phyloP scores from a whole-genome alignment of 2,113 vertebrate species.

The Pseudopipra pipra region DNA sequence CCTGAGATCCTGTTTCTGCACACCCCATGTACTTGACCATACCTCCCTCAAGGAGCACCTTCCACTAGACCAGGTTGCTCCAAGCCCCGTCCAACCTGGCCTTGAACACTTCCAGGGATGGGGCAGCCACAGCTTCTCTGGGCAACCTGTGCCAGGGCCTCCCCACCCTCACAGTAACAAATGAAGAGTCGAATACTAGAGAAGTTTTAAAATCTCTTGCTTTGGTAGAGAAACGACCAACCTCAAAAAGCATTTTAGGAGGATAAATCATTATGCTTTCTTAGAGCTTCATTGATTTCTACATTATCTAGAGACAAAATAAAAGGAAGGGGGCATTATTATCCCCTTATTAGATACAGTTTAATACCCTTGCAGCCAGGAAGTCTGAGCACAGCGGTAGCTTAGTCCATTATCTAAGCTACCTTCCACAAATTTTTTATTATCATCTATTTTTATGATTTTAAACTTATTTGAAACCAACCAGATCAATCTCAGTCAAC shows the following conservation, averaged over 20 bases:
- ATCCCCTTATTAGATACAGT: conserved; percentile 25
- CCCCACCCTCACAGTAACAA: not conserved
- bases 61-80: not conserved
- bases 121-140: not conserved
- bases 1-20: not conserved
- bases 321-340: conserved; percentile 41
- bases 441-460: conserved; percentile 20
- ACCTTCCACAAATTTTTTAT: conserved; percentile 1
- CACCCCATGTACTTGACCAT: not conserved
- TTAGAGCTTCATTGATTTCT: conserved; percentile 41
- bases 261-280: not conserved
- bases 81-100: not conserved
- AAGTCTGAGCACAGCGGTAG: conserved; percentile 19
- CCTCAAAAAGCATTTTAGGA: not conserved
- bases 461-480: not conserved
- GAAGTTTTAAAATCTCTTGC: not conserved
- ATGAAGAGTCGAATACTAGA: not conserved
- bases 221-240: not conserved
- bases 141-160: not conserved
- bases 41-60: not conserved
- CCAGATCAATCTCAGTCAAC: not conserved
- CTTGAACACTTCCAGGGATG: not conserved
- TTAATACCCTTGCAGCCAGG: conserved; percentile 25
- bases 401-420: conserved; percentile 23
- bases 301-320: conserved; percentile 32